A percentile compares a stretch with the other conserved stretches of the same genome.
These are phyloP conservation scores for Colossoma macropomum DNA, from an alignment of 2,113 vertebrate genomes.

Conservation along the genomic window DNA sequence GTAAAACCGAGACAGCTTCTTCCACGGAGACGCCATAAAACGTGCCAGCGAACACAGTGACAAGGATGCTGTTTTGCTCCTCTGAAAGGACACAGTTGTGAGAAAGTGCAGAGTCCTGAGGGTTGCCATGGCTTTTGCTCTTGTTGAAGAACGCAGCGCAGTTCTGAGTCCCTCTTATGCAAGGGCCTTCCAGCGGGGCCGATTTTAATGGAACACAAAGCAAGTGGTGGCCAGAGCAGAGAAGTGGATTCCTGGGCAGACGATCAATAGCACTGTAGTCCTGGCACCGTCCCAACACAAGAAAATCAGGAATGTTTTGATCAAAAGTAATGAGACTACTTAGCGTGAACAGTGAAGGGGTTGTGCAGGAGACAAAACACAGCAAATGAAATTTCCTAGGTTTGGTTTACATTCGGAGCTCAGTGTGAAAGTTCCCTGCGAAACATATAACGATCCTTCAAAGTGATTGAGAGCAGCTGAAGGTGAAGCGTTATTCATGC, in stretches of 20 bases:
- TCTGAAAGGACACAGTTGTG: background rate
- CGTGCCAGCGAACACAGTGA: background rate
- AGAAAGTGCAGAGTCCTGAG: slow-evolving; percentile 9
- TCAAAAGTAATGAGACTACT: background rate
- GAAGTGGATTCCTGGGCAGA: background rate
- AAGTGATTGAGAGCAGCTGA: background rate
- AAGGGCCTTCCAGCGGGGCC: background rate
- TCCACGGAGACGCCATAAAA: slow-evolving; percentile 13
- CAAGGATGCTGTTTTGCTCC: background rate
- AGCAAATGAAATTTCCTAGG: background rate
- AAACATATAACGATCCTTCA: background rate
- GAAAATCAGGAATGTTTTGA: slow-evolving; percentile 5
- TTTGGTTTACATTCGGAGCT: background rate
- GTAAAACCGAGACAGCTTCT: background rate
- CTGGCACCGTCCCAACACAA: background rate
- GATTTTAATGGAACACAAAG: slow-evolving; percentile 21
- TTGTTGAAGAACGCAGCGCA: background rate
- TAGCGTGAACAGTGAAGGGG: background rate
- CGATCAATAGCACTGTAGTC: background rate
- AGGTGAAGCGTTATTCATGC: background rate
- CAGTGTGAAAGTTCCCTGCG: too few relatives aligned
- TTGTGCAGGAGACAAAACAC: background rate
- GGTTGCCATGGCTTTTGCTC: slow-evolving; percentile 42
- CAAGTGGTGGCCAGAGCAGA: background rate
- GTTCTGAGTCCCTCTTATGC: background rate